Evolutionary conservation across 1,140 invertebrate genomes (phyloP).

Genomic region (Rhopalosiphum maidis): DNA sequence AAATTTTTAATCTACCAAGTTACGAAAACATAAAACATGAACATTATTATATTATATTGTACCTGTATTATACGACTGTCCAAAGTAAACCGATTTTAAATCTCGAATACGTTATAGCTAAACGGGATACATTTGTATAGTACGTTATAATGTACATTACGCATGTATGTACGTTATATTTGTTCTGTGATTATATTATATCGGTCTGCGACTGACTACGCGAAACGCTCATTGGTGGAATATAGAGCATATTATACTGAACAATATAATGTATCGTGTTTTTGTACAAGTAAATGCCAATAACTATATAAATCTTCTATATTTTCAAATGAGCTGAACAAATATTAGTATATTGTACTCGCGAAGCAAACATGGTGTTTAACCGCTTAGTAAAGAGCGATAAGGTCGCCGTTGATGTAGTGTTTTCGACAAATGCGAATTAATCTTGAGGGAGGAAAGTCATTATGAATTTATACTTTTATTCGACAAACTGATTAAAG

Average conservation of each 20-base stretch:
- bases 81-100: too few species aligned
- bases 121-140: too few species aligned
- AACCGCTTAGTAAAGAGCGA: neutral
- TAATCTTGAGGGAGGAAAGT: constrained; percentile 31
- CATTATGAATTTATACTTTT: constrained; percentile 45
- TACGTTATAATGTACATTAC: too few species aligned
- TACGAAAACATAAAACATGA: neutral
- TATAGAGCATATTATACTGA: neutral
- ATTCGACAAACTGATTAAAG: constrained; percentile 50
- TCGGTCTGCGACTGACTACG: neutral
- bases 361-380: neutral
- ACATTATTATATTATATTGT: too few species aligned
- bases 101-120: too few species aligned
- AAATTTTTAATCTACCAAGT: neutral
- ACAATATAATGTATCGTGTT: neutral
- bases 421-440: constrained; percentile 50
- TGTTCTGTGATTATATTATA: too few species aligned
- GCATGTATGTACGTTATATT: too few species aligned
- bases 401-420: neutral
- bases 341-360: neutral
- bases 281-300: neutral
- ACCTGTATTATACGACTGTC: too few species aligned
- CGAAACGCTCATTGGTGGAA: fast-evolving
- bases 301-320: neutral
- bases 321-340: neutral